Evolutionary conservation across 2,888 invertebrate genomes (phyloP).

Genomic region (Polietes domitor): DNA sequence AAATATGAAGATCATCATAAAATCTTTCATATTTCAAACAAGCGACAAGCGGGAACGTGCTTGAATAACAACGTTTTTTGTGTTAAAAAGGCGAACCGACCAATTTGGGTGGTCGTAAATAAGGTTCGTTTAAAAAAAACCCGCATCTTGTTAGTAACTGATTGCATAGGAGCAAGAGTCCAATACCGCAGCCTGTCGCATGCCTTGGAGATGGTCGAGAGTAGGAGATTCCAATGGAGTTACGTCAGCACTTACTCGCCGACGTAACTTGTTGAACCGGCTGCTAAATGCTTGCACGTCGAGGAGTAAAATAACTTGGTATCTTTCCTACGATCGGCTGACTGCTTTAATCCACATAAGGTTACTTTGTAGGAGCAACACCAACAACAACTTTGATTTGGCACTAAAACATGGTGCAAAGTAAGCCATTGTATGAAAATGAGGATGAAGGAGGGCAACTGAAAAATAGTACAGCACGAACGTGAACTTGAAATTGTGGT

Average conservation of each 20-base stretch:
- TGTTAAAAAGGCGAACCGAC: constrained; percentile 31
- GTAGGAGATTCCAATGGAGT: too few species aligned
- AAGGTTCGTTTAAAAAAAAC: constrained; percentile 62
- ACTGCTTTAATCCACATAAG: constrained; percentile 9
- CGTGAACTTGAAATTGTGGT: constrained; percentile 62
- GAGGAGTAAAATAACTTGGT: constrained; percentile 49
- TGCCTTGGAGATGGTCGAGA: too few species aligned
- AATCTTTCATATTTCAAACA: constrained; percentile 2
- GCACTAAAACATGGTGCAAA: constrained; percentile 8
- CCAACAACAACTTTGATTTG: not conserved
- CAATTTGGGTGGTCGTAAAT: constrained; percentile 68
- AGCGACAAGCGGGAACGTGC: too few species aligned
- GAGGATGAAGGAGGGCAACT: constrained; percentile 35
- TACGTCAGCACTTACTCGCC: not conserved
- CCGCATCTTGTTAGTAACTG: constrained; percentile 61
- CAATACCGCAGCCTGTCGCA: constrained; percentile 21
- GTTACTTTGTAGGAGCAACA: too few species aligned
- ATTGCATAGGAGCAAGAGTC: constrained; percentile 30
- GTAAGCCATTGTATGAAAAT: too few species aligned
- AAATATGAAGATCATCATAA: not conserved
- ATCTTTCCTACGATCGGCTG: constrained; percentile 22
- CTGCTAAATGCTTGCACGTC: constrained; percentile 8
- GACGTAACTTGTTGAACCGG: constrained; percentile 9
- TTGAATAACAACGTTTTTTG: not conserved
- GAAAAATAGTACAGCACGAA: constrained; percentile 58